These are phyloP conservation scores for Tetramorium simillimum DNA, from an alignment of 1,140 invertebrate species.

Conservation along the genomic window DNA sequence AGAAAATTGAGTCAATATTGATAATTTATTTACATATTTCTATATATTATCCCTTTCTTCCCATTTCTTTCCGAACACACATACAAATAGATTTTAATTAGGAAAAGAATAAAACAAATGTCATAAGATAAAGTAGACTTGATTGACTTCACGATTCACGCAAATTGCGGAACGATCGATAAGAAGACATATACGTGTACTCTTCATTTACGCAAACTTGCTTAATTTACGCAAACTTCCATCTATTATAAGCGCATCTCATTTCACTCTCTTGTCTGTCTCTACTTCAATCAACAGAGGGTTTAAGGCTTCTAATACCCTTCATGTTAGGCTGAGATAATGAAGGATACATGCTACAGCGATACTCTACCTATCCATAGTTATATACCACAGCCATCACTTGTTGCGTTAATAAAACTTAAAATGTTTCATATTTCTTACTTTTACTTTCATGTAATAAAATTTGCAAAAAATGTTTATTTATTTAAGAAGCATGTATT, in stretches of 20 bases:
- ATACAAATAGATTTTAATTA: background rate
- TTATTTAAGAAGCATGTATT: background rate
- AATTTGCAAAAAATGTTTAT: background rate
- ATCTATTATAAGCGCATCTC: slow-evolving; percentile 30
- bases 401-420: slow-evolving; percentile 48
- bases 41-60: background rate
- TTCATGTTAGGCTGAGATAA: slow-evolving; percentile 14
- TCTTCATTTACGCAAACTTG: slow-evolving; percentile 28
- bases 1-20: background rate
- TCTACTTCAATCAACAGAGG: slow-evolving; percentile 14
- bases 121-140: background rate
- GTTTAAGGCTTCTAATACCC: slow-evolving; percentile 18
- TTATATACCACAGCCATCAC: background rate
- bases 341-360: background rate
- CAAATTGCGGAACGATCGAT: background rate
- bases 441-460: background rate
- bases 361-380: background rate
- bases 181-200: background rate
- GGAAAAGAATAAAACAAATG: background rate
- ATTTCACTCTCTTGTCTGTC: slow-evolving; percentile 2
- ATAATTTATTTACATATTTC: background rate
- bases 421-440: background rate
- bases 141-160: background rate
- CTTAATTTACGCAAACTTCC: slow-evolving; percentile 27
- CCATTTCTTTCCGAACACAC: background rate